Evolutionary conservation across 2,113 vertebrate genomes (phyloP), one percentile per base, ranked within the genome.

Genomic region (Peromyscus polionotus): DNA sequence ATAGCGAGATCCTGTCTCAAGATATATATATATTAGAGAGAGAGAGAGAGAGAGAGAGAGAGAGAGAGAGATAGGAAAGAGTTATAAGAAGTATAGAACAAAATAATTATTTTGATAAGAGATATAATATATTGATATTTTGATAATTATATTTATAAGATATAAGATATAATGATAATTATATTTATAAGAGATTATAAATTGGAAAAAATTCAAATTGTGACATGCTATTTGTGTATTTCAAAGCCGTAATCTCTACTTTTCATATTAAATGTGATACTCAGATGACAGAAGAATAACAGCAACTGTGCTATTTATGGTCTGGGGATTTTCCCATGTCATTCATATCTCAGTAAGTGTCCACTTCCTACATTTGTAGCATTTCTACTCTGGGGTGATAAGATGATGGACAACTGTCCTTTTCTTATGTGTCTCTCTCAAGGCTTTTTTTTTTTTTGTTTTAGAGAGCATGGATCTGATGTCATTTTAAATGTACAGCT

Each of bases 401-500:
- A 95, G 86, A 89, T 86, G 90, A 95, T 61, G 96, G 96, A 97
- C 95, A 98, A 98, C 26, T 98, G 92, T 90, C 95, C 98, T 91
- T 98, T 94, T 98, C 95, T 83, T 33, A 9, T 31, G 28, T 98
- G 98, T 98, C 96, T 98, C 98, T 98, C 88, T 97, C 95, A 97
- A 96, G 98, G 91, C 9, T 96, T 65, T 81, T 95, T 96, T 65
- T 81, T 95, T 83, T 72, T 98, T 98, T 98, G 95, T 99, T 99
- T 98, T 98, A 98, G 98, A 98, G 98, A 98, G 99, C 98, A 98
- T 98, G 98, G 99, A 99, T 99, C 99, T 63, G 98, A 99, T 99
- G 99, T 99, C 99, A 99, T 99, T 99, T 99, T 99, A 99, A 99
- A 99, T 99, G 99, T 99, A 99, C 99, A 99, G 99, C 99, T 99